These are phyloP conservation scores for Trissolcus basalis DNA, from an alignment of 1,140 invertebrate species.

Conservation along the genomic window DNA sequence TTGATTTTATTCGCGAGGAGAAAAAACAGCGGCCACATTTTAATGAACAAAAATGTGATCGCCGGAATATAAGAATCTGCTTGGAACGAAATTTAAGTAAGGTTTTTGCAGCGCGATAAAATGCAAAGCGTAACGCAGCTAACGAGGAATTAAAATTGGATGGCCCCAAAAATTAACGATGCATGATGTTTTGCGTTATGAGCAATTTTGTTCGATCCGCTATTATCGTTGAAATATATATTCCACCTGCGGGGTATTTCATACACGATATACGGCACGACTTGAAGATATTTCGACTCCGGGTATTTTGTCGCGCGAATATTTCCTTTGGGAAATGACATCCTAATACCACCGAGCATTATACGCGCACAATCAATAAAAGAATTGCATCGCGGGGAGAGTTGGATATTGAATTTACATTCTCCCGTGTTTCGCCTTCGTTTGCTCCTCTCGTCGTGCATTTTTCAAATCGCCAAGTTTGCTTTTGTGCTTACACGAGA, in stretches of 20 bases:
- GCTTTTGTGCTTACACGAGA: too few relatives aligned
- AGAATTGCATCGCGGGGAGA: slow-evolving; percentile 22
- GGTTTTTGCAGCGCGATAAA: too few relatives aligned
- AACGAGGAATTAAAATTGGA: slow-evolving; percentile 9
- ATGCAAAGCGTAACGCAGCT: background rate
- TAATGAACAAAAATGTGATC: too few relatives aligned
- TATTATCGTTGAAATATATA: slow-evolving; percentile 9
- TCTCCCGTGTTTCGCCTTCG: background rate
- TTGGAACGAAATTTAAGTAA: too few relatives aligned
- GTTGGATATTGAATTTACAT: slow-evolving; percentile 8
- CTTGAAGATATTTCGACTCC: slow-evolving; percentile 20
- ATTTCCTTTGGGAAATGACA: slow-evolving; percentile 39
- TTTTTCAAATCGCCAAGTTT: background rate
- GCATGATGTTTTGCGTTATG: slow-evolving; percentile 18
- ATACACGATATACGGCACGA: slow-evolving; percentile 9
- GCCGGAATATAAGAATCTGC: too few relatives aligned
- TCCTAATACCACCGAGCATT: slow-evolving; percentile 21
- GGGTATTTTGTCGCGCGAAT: slow-evolving; percentile 26
- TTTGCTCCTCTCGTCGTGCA: background rate
- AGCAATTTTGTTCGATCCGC: slow-evolving; percentile 22
- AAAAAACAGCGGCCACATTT: too few relatives aligned
- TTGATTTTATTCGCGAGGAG: too few relatives aligned
- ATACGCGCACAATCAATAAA: slow-evolving; percentile 30
- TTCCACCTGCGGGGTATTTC: slow-evolving; percentile 17
- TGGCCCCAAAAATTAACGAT: slow-evolving; percentile 10